Evolutionary conservation across 2,113 vertebrate species (phyloP).

Genomic region (Gobius niger): DNA sequence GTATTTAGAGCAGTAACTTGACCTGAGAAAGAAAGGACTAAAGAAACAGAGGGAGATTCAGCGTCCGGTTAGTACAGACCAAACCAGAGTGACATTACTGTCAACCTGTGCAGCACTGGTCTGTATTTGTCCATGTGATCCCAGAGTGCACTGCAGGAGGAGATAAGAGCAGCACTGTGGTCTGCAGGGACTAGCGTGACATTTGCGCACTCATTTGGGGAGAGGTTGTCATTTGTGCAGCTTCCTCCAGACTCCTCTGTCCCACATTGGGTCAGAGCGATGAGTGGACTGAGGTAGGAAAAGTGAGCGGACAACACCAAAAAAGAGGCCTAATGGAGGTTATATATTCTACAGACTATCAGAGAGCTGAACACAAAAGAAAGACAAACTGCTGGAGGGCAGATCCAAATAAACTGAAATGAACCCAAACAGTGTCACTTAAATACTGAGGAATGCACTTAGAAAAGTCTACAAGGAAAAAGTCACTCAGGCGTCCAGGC

Average conservation of each 20-base stretch:
- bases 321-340: conserved; percentile 64
- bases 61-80: conserved; percentile 34
- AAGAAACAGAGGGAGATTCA: conserved; percentile 25
- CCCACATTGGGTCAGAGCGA: conserved; percentile 52
- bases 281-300: conserved; percentile 51
- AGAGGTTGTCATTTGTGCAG: conserved; percentile 63
- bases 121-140: conserved; percentile 54
- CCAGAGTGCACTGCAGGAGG: conserved; percentile 26
- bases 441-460: conserved; percentile 40
- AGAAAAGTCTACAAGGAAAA: conserved; percentile 25
- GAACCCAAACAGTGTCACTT: conserved; percentile 45
- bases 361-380: conserved; percentile 58
- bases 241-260: conserved; percentile 45
- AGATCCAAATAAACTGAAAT: conserved; percentile 46
- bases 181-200: conserved; percentile 57
- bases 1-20: conserved; percentile 27
- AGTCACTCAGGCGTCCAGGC: conserved; percentile 11
- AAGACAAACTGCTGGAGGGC: conserved; percentile 44
- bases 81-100: conserved; percentile 63
- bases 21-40: conserved; percentile 19
- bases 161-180: conserved; percentile 53
- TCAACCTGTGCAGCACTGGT: conserved; percentile 42
- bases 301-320: conserved; percentile 38
- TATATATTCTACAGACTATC: conserved; percentile 50
- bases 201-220: conserved; percentile 57